A percentile compares a stretch with the other conserved stretches of the same genome.
Conservation (phyloP, 2,797 vertebrate genomes). For the Crocodylus rhombifer region DNA sequence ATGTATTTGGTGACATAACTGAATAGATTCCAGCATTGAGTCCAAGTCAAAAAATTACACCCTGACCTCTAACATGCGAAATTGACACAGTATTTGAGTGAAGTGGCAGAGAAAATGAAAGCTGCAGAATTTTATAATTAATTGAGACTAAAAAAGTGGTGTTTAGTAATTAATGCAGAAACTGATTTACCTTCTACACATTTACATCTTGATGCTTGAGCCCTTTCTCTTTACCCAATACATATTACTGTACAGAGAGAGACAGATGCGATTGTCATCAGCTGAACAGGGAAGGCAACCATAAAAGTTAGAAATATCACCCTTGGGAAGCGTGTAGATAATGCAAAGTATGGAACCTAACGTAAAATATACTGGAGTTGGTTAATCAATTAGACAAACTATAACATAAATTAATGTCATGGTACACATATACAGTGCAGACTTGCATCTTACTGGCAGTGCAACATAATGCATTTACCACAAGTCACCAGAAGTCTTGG, state of each 20-base stretch:
- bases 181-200: background rate
- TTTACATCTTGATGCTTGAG: slow-evolving; percentile 1
- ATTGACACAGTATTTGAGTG: background rate
- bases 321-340: background rate
- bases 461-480: background rate
- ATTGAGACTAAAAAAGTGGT: background rate
- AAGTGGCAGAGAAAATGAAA: slow-evolving; percentile 22
- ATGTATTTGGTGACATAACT: background rate
- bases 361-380: background rate
- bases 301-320: background rate
- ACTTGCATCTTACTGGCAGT: background rate
- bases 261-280: background rate
- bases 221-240: background rate
- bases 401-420: background rate
- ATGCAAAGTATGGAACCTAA: background rate
- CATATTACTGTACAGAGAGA: background rate
- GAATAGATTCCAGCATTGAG: slow-evolving; percentile 18
- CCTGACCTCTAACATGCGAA: background rate
- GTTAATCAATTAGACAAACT: background rate
- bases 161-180: background rate
- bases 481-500: background rate
- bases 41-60: background rate
- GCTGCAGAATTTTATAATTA: background rate
- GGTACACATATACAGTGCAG: background rate
- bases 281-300: background rate